A percentile compares a stretch with the other conserved stretches of the same genome.
Evolutionary conservation across 2,888 invertebrate genomes (phyloP).

Genomic region (Dasysyrphus tricinctus): DNA sequence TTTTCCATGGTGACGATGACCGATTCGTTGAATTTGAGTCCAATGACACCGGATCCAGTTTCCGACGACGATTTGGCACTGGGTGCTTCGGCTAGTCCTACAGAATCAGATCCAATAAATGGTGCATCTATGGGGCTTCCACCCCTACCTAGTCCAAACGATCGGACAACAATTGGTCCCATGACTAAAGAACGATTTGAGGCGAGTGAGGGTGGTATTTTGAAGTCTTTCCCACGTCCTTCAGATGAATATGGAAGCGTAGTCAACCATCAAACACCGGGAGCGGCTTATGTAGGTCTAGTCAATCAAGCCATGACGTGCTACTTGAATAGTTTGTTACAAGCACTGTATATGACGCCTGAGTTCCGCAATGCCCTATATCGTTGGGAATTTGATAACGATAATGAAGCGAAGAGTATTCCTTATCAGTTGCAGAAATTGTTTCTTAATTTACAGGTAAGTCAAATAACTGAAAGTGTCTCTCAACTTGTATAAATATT

Average conservation of each 20-base stretch:
- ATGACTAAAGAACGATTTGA: constrained; percentile 68
- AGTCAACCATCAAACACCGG: constrained; percentile 85
- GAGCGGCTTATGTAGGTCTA: constrained; percentile 87
- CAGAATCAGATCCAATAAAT: constrained; percentile 78
- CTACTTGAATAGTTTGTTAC: constrained; percentile 94
- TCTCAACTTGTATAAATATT: neutral
- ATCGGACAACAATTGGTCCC: constrained; percentile 56
- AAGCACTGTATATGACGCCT: constrained; percentile 95
- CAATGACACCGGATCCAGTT: constrained; percentile 80
- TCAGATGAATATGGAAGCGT: constrained; percentile 88
- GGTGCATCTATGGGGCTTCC: constrained; percentile 70
- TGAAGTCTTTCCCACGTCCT: constrained; percentile 23
- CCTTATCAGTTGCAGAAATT: constrained; percentile 94
- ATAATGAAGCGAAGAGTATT: constrained; percentile 89
- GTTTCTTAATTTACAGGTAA: constrained; percentile 91
- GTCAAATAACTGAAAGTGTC: neutral
- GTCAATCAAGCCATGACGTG: constrained; percentile 97
- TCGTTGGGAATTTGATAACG: constrained; percentile 91
- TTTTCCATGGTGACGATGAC: constrained; percentile 70
- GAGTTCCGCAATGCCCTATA: constrained; percentile 95
- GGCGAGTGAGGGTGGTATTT: neutral
- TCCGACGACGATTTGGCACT: constrained; percentile 83
- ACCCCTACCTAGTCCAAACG: constrained; percentile 68
- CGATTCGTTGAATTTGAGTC: constrained; percentile 80
- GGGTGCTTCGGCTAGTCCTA: constrained; percentile 83